Base-by-base conservation (phyloP, 1,140 invertebrate genomes). In the Gonatopus flavifemur region DNA sequence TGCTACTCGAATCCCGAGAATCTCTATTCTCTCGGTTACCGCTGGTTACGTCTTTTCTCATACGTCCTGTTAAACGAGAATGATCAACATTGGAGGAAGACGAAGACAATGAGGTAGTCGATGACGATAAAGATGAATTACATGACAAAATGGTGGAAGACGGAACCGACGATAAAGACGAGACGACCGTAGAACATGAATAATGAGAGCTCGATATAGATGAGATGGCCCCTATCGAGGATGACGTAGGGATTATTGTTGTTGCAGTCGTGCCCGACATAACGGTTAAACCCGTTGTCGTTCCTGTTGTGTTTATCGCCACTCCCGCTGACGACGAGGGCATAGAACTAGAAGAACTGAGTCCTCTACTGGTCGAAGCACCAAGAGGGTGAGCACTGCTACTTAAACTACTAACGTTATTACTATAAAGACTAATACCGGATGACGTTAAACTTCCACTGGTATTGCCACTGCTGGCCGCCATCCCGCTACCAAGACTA, bases 351-450 rank as follows among this genome's bases (percentile, higher is more conserved):
- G 52, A 39, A 16, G 52, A 28, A 32, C 21, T 52, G 44, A 55
- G 52, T 46, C 57, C 57, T 16, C 69, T 45, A 37, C 54, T 57
- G 16, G 60, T 71, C 6, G 69, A 69, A 1, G 72, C 70, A 21
- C 59, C 55, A 5, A 69, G 51, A 13, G 49, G 52, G 48, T 64
- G 67, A 39, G 66, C 52, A 24, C 47, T 60, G 49, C 60, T 40
- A 59, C 44, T 32, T 36, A 59, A 52, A 56, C 46, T 59, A 22
- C 40, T 48, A n/a, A n/a, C n/a, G n/a, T n/a, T n/a, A 43, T 39
- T 60, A 39, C 43, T 59, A 55, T 54, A 62, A 41, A 55, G 41
- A 51, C 57, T 40, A 66, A 49, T 62, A 59, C 49, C 62, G 22
- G 56, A 37, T 41, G 56, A 63, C 28, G 64, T 50, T 47, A 57